Conservation (phyloP, 2,888 invertebrate genomes). For the Leucophenga maculata region DNA sequence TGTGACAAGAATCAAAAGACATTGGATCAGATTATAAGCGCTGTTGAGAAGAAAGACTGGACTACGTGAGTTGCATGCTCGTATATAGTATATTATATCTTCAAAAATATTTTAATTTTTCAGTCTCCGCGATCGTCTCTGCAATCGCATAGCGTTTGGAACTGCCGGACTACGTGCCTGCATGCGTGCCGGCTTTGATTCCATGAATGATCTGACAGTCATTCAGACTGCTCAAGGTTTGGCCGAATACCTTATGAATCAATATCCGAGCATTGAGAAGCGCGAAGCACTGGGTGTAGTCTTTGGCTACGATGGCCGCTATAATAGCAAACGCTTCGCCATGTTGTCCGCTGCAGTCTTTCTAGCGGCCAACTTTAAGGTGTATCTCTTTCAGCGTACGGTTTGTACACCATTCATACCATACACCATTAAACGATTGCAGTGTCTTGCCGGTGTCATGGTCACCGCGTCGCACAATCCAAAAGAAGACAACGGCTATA, state of each 20-base stretch:
- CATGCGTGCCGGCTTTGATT: slow-evolving; percentile 94
- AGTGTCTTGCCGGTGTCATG: slow-evolving; percentile 90
- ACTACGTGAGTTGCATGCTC: slow-evolving; percentile 48
- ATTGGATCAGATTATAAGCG: slow-evolving; percentile 76
- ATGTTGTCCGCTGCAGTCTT: slow-evolving; percentile 90
- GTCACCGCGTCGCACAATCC: slow-evolving; percentile 97
- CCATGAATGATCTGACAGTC: slow-evolving; percentile 97
- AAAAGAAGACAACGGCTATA: slow-evolving; percentile 96
- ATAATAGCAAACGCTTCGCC: slow-evolving; percentile 88
- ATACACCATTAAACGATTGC: slow-evolving; percentile 82
- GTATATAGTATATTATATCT: not conserved
- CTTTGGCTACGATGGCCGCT: slow-evolving; percentile 92
- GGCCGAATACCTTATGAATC: slow-evolving; percentile 80
- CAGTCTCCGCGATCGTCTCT: slow-evolving; percentile 77
- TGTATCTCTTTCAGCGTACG: slow-evolving; percentile 84
- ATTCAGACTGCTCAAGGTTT: slow-evolving; percentile 96
- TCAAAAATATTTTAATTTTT: not conserved
- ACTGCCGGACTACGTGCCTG: slow-evolving; percentile 93
- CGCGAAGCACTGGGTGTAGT: slow-evolving; percentile 81
- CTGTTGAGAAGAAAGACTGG: slow-evolving; percentile 75
- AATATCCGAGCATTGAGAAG: slow-evolving; percentile 73
- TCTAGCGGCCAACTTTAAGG: slow-evolving; percentile 81
- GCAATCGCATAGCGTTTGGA: slow-evolving; percentile 86
- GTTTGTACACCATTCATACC: slow-evolving; percentile 96
- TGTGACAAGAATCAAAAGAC: slow-evolving; percentile 84